Conservation (phyloP, 1,140 invertebrate species). For the Acyrthosiphon pisum region DNA sequence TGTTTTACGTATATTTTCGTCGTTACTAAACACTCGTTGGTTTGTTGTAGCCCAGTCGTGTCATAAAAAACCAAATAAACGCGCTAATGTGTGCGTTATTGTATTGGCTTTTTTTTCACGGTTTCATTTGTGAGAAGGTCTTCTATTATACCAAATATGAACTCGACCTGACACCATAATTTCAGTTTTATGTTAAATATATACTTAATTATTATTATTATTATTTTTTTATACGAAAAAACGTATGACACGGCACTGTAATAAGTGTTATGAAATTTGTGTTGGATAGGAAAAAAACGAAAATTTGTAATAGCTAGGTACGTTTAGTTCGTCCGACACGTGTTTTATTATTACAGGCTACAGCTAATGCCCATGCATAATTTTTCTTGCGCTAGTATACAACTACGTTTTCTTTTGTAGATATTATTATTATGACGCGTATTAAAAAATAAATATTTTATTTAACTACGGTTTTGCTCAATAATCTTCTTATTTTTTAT, state of each 20-base stretch:
- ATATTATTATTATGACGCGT: conserved; percentile 4
- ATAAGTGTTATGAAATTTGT: background rate
- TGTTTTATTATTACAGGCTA: background rate
- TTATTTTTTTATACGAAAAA: background rate
- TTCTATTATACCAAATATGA: background rate
- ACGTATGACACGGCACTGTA: background rate
- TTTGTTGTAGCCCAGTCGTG: background rate
- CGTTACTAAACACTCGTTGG: background rate
- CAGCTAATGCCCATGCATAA: background rate
- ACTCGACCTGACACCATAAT: background rate
- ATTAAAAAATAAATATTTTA: conserved; percentile 15
- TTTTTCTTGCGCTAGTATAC: background rate
- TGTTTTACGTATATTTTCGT: background rate
- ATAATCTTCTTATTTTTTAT: conserved; percentile 19
- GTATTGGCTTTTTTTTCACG: background rate
- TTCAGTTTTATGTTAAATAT: background rate
- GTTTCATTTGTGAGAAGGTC: background rate
- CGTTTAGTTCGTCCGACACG: background rate
- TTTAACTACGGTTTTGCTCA: conserved; percentile 53
- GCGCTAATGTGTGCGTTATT: background rate
- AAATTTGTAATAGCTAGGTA: background rate
- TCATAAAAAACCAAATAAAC: conserved; percentile 21
- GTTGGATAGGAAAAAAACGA: background rate
- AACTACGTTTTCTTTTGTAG: conserved; percentile 10
- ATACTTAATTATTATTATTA: conserved; percentile 17